Evolutionary conservation across 2,888 invertebrate species (phyloP), one percentile per base, ranked within the genome.

Genomic region (Lasius platythorax): DNA sequence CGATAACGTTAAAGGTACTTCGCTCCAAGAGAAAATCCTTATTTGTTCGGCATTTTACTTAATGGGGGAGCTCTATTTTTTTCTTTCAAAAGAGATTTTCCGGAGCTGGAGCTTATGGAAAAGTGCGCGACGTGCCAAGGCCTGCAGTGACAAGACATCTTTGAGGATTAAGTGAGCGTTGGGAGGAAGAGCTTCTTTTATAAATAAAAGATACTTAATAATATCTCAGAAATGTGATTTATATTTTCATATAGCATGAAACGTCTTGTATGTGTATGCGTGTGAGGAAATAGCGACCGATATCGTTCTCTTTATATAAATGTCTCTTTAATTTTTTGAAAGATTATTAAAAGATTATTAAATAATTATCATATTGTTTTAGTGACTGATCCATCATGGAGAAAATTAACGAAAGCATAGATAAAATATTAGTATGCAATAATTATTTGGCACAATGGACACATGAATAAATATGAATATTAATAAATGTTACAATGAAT

Each of bases 11-110:
- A 76, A 74, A 81, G 84, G 85, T 85, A 85, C 85, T 67, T 56
- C 56, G 68, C 83, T 84, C 75, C 78, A 56, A 81, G 30, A 82
- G 78, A 87, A 87, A 89, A 88, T 89, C 84, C 89, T 87, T 90
- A 87, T 91, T 91, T 91, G 91, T 89, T 92, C 89, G 88, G 83
- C 88, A 84, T 90, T 92, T 92, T 90, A 87, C 91, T 90, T 90
- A 91, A 92, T 91, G 86, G 89, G 86, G 81, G 83, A 67, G 85
- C 84, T 86, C 87, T 79, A 88, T 87, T 87, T 89, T 88, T 90
- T 90, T 87, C 88, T 84, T 85, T 78, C 84, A 68, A 84, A 67
- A 50, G 81, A 87, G 89, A 91, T 91, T 92, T 90, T 61, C 58
- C 50, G 68, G 63, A 87, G 84, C 66, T 73, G 56, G 40, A 46